Evolutionary conservation across 1,140 invertebrate species (phyloP).

Genomic region (Drosophila kohkoa): DNA sequence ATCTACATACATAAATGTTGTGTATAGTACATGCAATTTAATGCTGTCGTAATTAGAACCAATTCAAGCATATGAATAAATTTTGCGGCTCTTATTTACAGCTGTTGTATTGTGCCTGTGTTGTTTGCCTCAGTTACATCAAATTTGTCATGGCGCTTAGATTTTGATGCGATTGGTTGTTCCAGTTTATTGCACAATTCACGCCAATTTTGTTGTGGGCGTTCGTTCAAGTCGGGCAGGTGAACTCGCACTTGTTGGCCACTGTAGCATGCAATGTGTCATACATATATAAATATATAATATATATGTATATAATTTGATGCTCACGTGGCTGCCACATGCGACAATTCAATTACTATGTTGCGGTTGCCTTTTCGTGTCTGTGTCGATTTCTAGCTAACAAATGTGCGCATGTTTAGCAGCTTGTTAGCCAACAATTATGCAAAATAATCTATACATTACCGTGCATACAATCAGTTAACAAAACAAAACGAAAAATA

Average conservation of each 20-base stretch:
- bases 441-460: constrained; percentile 30
- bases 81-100: background rate
- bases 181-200: constrained; percentile 68
- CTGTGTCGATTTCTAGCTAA: constrained; percentile 50
- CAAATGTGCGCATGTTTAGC: constrained; percentile 31
- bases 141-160: constrained; percentile 28
- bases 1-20: constrained; percentile 2
- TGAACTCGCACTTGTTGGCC: constrained; percentile 48
- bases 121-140: background rate
- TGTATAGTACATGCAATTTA: background rate
- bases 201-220: constrained; percentile 16
- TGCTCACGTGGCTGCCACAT: constrained; percentile 70
- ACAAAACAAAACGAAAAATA: constrained; percentile 26
- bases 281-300: constrained; percentile 2
- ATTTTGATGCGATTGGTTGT: constrained; percentile 44
- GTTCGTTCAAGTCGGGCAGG: constrained; percentile 32
- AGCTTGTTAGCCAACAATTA: constrained; percentile 56
- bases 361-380: constrained; percentile 34
- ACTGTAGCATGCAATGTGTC: constrained; percentile 61
- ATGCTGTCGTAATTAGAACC: background rate
- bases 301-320: constrained; percentile 14
- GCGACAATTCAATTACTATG: constrained; percentile 72
- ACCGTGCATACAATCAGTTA: constrained; percentile 26
- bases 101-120: background rate
- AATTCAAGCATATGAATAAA: constrained; percentile 20